Percentiles rank a stretch among this genome's conserved stretches.
Evolutionary conservation across 2,888 invertebrate genomes (phyloP).

Genomic region (Chalcis sispes): DNA sequence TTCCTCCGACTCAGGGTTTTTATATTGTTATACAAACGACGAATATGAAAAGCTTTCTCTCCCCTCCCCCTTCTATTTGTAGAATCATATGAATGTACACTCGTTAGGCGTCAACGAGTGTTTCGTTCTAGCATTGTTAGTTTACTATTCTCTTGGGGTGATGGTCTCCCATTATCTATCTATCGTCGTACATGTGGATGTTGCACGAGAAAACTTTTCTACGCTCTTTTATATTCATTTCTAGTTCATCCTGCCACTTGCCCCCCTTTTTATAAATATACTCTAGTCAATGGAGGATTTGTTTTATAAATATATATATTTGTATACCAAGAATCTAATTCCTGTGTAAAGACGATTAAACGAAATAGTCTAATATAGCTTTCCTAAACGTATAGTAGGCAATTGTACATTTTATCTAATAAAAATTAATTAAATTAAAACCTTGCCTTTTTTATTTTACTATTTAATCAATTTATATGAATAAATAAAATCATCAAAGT

Average conservation of each 20-base stretch:
- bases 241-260: slow-evolving; percentile 23
- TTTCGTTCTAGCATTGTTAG: not conserved
- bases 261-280: slow-evolving; percentile 58
- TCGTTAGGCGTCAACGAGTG: slow-evolving; percentile 35
- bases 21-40: slow-evolving; percentile 30
- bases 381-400: slow-evolving; percentile 71
- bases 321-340: slow-evolving; percentile 69
- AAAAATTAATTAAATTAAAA: slow-evolving; percentile 63
- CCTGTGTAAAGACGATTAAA: slow-evolving; percentile 72
- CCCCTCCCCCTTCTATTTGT: not conserved
- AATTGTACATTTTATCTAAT: slow-evolving; percentile 76
- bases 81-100: slow-evolving; percentile 6
- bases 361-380: slow-evolving; percentile 74
- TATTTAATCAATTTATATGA: no score
- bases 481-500: no score
- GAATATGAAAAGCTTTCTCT: slow-evolving; percentile 49
- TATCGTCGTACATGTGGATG: slow-evolving; percentile 60
- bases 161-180: slow-evolving; percentile 71
- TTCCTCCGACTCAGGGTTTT: slow-evolving; percentile 43
- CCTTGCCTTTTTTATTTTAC: no score
- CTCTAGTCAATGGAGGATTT: slow-evolving; percentile 75
- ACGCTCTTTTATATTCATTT: slow-evolving; percentile 37
- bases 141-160: slow-evolving; percentile 64
- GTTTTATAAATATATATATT: slow-evolving; percentile 67
- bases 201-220: slow-evolving; percentile 61